phyloP scores from a whole-genome alignment of 2,797 vertebrate genomes.

The Sebastes steindachneri region DNA sequence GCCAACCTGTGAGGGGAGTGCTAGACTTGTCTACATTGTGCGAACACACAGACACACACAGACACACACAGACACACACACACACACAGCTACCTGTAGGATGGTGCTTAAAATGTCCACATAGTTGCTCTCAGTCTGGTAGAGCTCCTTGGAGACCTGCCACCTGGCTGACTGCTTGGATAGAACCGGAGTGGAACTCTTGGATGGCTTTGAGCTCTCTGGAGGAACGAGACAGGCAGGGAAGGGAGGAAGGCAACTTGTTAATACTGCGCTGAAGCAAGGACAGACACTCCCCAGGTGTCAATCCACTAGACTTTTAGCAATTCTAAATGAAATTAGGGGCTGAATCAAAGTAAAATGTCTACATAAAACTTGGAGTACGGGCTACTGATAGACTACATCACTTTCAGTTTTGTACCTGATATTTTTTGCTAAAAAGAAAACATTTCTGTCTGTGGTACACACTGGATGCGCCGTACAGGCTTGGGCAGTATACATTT shows the following conservation, averaged over 20 bases:
- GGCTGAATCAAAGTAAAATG: not conserved
- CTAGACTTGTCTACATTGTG: not conserved
- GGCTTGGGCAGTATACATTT: too few relatives aligned
- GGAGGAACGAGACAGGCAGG: constrained; percentile 32
- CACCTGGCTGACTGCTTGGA: constrained; percentile 95
- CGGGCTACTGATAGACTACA: not conserved
- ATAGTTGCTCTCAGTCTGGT: constrained; percentile 99
- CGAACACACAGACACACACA: not conserved
- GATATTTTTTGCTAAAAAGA: not conserved
- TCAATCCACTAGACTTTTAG: not conserved
- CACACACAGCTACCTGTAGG: constrained; percentile 87
- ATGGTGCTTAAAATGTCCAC: constrained; percentile 96
- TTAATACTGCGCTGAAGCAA: constrained; percentile 7
- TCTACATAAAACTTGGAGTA: not conserved
- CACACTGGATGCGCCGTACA: not conserved
- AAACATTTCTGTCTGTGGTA: not conserved
- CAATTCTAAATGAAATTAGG: not conserved
- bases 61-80: not conserved
- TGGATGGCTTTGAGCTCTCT: constrained; percentile 86
- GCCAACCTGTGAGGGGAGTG: constrained; percentile 5
- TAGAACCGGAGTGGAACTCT: constrained; percentile 87
- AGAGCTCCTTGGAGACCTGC: constrained; percentile 98
- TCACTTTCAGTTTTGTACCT: not conserved
- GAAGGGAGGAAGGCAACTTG: not conserved
- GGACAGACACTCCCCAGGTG: not conserved